phyloP scores from a whole-genome alignment of 2,888 invertebrate species.

The Sisyra nigra region DNA sequence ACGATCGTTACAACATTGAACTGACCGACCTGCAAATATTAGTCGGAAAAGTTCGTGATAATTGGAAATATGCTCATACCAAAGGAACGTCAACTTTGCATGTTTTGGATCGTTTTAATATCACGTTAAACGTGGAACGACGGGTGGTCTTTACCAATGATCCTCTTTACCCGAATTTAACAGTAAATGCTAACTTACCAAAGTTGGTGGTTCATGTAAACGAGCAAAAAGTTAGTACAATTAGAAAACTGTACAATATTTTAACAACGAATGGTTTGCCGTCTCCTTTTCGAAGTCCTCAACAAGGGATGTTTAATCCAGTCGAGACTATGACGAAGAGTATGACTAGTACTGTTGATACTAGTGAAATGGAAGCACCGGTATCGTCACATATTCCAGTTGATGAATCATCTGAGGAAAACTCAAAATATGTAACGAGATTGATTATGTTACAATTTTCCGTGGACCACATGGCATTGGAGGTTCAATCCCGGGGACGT shows the following conservation, averaged over 20 bases:
- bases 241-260: conserved; percentile 36
- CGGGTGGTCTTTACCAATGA: conserved; percentile 68
- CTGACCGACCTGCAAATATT: conserved; percentile 74
- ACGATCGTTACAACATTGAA: conserved; percentile 64
- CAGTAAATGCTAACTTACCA: conserved; percentile 72
- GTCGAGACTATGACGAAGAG: conserved; percentile 6
- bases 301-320: conserved; percentile 6
- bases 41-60: conserved; percentile 75
- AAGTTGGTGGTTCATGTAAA: conserved; percentile 78
- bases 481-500: conserved; percentile 71
- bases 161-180: conserved; percentile 73
- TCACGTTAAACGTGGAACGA: conserved; percentile 52
- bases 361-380: neutral
- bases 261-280: conserved; percentile 27
- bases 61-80: conserved; percentile 77
- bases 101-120: conserved; percentile 45
- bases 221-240: conserved; percentile 68
- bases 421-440: conserved; percentile 25
- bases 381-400: conserved; percentile 5
- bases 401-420: conserved; percentile 13
- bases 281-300: conserved; percentile 24
- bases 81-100: conserved; percentile 74
- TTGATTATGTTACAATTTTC: conserved; percentile 72
- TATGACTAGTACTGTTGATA: too few relatives aligned
- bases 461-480: conserved; percentile 73